Evolutionary conservation across 2,888 invertebrate genomes (phyloP), one percentile per base, ranked within the genome.

Genomic region (Pterostichus madidus): DNA sequence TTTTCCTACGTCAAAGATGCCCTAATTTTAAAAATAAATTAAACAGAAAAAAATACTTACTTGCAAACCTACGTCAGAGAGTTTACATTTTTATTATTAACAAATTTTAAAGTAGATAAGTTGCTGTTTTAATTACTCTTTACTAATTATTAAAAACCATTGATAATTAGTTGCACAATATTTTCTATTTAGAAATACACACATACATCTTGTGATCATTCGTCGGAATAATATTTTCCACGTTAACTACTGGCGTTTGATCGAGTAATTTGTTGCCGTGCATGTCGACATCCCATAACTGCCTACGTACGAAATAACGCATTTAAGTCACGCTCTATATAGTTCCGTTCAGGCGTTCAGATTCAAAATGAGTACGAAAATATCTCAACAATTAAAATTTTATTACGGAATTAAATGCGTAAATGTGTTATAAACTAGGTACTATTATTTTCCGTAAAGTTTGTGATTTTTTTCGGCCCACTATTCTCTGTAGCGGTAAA

Each of bases 271-370:
- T 61, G 64, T 64, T 64, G 64, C 64, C 32, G 32, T 64, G 64
- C 64, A 64, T 64, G 64, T 64, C 35, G 64, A 64, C 35, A 64
- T 64, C 35, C 31, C 35, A 64, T 64, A 39, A 64, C 64, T 32
- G 32, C 64, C 64, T 64, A 64, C 35, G 13, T 64, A 64, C 35
- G 64, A 64, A 35, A n/a, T 49, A 49, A 64, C 64, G 64, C 64
- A 64, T 10, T 64, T 64, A 31, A 64, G 64, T 64, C 64, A 64
- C 64, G 64, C 64, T 64, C 64, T 64, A 64, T 13, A 64, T 64
- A 32, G 2, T 64, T 32, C 35, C 13, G 32, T 35, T 64, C 35
- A 64, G 49, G 64, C 64, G 8, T 35, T 24, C 13, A 10, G 35
- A 35, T 64, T 64, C 31, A 64, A 64, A 64, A 35, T 49, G 13